Evolutionary conservation across 2,113 vertebrate genomes (phyloP).

Genomic region (Nicator chloris): DNA sequence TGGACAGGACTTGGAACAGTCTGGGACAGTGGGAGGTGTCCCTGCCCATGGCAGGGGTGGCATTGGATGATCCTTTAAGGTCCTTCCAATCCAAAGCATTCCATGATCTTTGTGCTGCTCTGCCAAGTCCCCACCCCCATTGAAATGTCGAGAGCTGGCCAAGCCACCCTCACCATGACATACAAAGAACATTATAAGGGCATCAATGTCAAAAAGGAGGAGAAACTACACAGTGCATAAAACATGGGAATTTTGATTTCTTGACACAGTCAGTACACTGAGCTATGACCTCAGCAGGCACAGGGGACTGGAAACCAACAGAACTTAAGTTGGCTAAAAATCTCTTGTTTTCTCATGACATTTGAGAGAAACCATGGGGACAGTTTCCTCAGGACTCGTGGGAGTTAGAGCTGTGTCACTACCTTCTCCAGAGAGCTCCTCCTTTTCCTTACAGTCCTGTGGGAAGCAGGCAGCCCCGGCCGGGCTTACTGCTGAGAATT

Average conservation of each 20-base stretch:
- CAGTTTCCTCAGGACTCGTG: neutral
- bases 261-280: constrained; percentile 39
- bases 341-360: constrained; percentile 55
- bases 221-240: constrained; percentile 14
- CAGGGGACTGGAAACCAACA: constrained; percentile 39
- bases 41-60: neutral
- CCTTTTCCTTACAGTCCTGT: constrained; percentile 40
- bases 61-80: neutral
- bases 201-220: neutral
- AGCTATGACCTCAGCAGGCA: constrained; percentile 44
- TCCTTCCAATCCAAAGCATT: neutral
- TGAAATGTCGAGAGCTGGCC: neutral
- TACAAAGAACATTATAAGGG: neutral
- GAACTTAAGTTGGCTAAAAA: constrained; percentile 26
- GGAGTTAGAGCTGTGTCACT: constrained; percentile 15
- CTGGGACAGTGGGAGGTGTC: neutral
- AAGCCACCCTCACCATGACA: neutral
- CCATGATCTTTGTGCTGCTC: neutral
- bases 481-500: constrained; percentile 10
- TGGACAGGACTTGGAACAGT: neutral
- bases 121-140: neutral
- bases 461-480: constrained; percentile 59
- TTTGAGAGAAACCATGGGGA: constrained; percentile 30
- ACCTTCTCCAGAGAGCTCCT: constrained; percentile 28
- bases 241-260: constrained; percentile 59